These are phyloP conservation scores for Drosophila dives DNA, from an alignment of 2,888 invertebrate genomes.

Conservation along the genomic window DNA sequence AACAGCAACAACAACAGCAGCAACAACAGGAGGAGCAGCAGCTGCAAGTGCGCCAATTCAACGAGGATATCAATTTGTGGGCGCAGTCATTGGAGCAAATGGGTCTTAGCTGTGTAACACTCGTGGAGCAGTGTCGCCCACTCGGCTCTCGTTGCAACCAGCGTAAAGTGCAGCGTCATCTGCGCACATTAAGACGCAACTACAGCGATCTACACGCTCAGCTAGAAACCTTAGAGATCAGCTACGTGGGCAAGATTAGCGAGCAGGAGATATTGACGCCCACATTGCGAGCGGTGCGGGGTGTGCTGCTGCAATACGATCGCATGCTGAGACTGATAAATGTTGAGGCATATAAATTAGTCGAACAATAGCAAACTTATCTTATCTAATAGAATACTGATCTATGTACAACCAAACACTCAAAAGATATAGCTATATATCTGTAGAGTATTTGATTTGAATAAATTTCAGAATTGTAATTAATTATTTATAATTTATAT, in stretches of 20 bases:
- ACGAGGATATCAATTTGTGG: slow-evolving; percentile 49
- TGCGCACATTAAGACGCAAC: slow-evolving; percentile 40
- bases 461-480: neutral
- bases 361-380: slow-evolving; percentile 32
- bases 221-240: slow-evolving; percentile 49
- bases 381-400: neutral
- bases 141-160: slow-evolving; percentile 35
- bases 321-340: slow-evolving; percentile 29
- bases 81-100: slow-evolving; percentile 35
- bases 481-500: neutral
- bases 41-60: slow-evolving; percentile 22
- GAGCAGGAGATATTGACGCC: slow-evolving; percentile 36
- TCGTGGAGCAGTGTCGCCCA: slow-evolving; percentile 59
- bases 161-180: slow-evolving; percentile 45
- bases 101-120: slow-evolving; percentile 22
- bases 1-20: slow-evolving; percentile 10
- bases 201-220: slow-evolving; percentile 41
- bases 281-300: slow-evolving; percentile 31
- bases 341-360: slow-evolving; percentile 41
- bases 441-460: neutral
- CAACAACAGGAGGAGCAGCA: slow-evolving; percentile 29
- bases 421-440: neutral
- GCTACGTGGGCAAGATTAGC: slow-evolving; percentile 32
- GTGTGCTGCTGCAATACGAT: slow-evolving; percentile 44
- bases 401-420: neutral